phyloP scores from a whole-genome alignment of 2,888 invertebrate genomes.

The Athalia cordata region DNA sequence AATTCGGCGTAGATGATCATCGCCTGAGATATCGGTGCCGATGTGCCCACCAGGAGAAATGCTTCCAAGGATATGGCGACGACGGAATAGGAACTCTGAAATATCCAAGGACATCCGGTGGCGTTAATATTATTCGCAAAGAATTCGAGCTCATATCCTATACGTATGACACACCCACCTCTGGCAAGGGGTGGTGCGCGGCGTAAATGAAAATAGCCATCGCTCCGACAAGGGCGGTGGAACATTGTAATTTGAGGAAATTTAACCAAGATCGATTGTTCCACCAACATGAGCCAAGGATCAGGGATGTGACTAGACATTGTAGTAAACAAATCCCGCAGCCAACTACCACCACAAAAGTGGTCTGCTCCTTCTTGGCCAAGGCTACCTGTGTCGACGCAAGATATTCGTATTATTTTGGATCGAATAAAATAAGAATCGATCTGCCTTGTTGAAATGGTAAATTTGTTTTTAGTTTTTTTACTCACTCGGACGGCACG shows the following conservation, averaged over 20 bases:
- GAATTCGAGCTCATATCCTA: neutral
- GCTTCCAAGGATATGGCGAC: constrained; percentile 80
- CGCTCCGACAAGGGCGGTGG: constrained; percentile 81
- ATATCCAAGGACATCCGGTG: constrained; percentile 48
- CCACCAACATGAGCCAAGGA: constrained; percentile 75
- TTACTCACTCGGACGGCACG: constrained; percentile 63
- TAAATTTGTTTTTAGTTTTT: neutral
- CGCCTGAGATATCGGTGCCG: constrained; percentile 83
- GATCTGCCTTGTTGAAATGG: neutral
- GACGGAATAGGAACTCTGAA: constrained; percentile 78
- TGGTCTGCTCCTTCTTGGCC: constrained; percentile 64
- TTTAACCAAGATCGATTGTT: constrained; percentile 77
- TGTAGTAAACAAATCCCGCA: constrained; percentile 76
- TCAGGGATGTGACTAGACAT: constrained; percentile 73
- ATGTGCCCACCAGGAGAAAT: constrained; percentile 81
- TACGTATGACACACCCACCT: constrained; percentile 59
- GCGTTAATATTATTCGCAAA: too few relatives aligned
- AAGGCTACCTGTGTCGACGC: constrained; percentile 59
- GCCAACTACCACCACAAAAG: constrained; percentile 74
- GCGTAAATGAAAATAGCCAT: constrained; percentile 78
- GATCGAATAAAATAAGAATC: neutral
- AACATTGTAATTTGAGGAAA: constrained; percentile 82
- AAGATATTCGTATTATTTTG: neutral
- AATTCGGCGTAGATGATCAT: constrained; percentile 83
- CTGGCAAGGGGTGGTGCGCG: constrained; percentile 66